A percentile compares a stretch with the other conserved stretches of the same genome.
These are phyloP conservation scores for Saccopteryx bilineata DNA, from an alignment of 2,113 vertebrate genomes.

Conservation along the genomic window DNA sequence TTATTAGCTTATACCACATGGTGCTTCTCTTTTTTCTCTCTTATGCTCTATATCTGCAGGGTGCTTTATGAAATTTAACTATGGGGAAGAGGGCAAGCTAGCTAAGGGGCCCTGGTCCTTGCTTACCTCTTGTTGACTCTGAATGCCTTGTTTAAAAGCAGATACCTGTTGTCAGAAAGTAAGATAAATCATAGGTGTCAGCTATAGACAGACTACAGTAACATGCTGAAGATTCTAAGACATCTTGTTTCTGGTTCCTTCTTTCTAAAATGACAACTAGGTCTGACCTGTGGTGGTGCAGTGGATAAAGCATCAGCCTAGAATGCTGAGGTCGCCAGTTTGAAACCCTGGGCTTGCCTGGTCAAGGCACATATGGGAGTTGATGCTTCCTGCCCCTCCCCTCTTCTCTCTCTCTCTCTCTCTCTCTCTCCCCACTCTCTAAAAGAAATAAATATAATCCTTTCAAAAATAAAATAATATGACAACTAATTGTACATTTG, in stretches of 20 bases:
- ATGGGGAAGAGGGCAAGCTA: background rate
- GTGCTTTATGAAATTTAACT: conserved; percentile 63
- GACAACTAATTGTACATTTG: background rate
- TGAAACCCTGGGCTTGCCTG: no score
- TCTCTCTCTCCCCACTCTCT: no score
- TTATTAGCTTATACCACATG: conserved; percentile 83
- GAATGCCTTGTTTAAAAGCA: background rate
- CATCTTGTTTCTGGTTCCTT: background rate
- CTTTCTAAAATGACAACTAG: conserved; percentile 39
- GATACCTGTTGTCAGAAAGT: background rate
- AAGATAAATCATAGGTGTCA: background rate
- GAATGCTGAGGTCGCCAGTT: no score
- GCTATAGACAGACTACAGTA: background rate
- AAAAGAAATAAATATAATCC: no score
- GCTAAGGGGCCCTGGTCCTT: background rate
- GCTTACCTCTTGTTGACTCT: background rate
- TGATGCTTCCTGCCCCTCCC: no score
- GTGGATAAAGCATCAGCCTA: no score
- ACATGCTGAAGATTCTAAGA: background rate
- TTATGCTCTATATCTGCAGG: conserved; percentile 41
- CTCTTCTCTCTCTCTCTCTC: no score
- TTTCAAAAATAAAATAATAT: background rate
- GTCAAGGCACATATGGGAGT: no score
- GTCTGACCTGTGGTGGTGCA: no score
- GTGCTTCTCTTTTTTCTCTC: conserved; percentile 64